Conservation (phyloP, 2,888 invertebrate species). For the Drosophila ezoana region DNA sequence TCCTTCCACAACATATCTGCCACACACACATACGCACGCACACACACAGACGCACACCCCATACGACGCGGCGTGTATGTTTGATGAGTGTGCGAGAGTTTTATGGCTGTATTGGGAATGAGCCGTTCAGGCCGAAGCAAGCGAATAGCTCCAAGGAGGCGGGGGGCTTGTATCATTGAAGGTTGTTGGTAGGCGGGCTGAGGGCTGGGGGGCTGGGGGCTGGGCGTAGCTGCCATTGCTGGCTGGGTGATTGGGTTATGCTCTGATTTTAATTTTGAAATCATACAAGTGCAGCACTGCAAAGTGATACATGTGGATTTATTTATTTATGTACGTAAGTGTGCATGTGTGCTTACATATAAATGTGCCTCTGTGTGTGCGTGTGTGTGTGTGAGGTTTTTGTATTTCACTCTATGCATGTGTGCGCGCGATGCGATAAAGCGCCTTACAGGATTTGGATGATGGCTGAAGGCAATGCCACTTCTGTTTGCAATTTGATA, state of each 20-base stretch:
- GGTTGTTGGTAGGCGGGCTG: neutral
- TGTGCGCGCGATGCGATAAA: slow-evolving; percentile 64
- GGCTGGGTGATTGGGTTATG: slow-evolving; percentile 72
- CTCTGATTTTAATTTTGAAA: slow-evolving; percentile 78
- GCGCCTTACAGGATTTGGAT: slow-evolving; percentile 79
- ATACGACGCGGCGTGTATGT: slow-evolving; percentile 53
- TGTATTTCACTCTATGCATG: slow-evolving; percentile 32
- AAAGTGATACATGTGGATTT: slow-evolving; percentile 71
- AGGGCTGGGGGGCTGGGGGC: no score
- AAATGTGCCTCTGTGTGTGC: slow-evolving; percentile 10
- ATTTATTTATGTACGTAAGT: slow-evolving; percentile 66
- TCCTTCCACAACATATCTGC: slow-evolving; percentile 20
- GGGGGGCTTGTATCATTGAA: neutral
- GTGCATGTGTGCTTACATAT: slow-evolving; percentile 2
- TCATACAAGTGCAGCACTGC: slow-evolving; percentile 71
- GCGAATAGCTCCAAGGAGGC: slow-evolving; percentile 44
- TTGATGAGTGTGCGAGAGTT: slow-evolving; percentile 78
- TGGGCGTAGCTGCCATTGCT: slow-evolving; percentile 1
- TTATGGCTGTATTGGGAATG: slow-evolving; percentile 77
- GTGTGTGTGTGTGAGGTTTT: slow-evolving; percentile 24
- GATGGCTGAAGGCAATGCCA: slow-evolving; percentile 68
- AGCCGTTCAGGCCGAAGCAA: slow-evolving; percentile 52
- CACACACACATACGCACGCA: slow-evolving; percentile 16
- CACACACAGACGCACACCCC: slow-evolving; percentile 16
- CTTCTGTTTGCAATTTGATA: slow-evolving; percentile 76